phyloP scores from a whole-genome alignment of 2,113 vertebrate genomes.

The Neolamprologus falcicula region DNA sequence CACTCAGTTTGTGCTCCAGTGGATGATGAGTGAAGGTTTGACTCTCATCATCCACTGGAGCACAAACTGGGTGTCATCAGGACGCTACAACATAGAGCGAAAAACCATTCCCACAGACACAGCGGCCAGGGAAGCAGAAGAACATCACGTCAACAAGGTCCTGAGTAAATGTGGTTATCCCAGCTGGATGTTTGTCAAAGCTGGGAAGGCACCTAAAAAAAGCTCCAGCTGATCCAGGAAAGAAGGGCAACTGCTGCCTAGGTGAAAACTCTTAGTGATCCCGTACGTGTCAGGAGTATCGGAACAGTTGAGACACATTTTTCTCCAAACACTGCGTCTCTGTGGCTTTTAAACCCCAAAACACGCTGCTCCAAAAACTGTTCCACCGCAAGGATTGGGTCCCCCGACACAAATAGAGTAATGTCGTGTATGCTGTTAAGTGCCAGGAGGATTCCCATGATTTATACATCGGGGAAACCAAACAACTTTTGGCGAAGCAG shows the following conservation, averaged over 20 bases:
- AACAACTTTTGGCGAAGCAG: not conserved
- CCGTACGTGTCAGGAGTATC: not conserved
- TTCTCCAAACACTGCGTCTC: not conserved
- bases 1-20: not conserved
- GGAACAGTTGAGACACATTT: not conserved
- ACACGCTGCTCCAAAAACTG: not conserved
- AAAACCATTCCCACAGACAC: not conserved
- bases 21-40: not conserved
- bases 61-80: not conserved
- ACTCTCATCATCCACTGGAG: not conserved
- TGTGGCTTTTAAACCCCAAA: not conserved
- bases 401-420: not conserved
- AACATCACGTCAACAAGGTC: not conserved
- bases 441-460: not conserved
- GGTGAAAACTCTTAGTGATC: not conserved
- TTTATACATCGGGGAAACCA: not conserved
- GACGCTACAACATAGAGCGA: not conserved
- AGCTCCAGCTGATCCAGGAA: not conserved
- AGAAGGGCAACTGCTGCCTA: not conserved
- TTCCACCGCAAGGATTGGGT: not conserved
- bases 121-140: not conserved
- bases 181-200: not conserved
- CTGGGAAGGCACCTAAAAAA: not conserved
- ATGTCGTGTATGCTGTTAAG: not conserved
- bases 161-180: not conserved